Base-by-base conservation (phyloP, 2,113 vertebrate genomes). In the Seriola aureovittata region DNA sequence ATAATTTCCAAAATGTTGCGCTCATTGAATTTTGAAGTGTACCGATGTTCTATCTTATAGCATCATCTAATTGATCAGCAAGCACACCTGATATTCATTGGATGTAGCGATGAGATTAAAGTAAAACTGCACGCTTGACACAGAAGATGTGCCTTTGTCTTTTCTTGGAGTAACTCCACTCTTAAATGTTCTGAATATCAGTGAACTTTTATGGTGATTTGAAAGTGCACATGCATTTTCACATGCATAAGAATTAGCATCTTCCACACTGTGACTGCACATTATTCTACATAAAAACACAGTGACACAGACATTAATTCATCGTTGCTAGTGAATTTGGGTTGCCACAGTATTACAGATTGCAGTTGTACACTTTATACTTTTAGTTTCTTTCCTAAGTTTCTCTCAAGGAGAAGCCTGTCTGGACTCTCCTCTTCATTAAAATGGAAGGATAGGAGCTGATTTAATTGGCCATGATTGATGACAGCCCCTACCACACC, bases 391-490 rank as follows among this genome's bases (percentile, higher is more conserved):
- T 54, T 50, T 85, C 14, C 19, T 34, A 44, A 60, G 34, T 74
- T 65, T 63, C 14, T 55, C 23, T 62, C 19, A 55, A 65, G 50
- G 23, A 40, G 8, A 59, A 55, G 12, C 34, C 59, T 38, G 59
- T 44, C 50, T 50, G 66, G 50, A 58, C 32, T 48, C 8, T 13
- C 16, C 40, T 14, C 13, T 59, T 59, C 40, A 55, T 71, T 80
- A 9, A 63, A 58, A 19, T 29, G 34, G 19, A 71, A 36, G 17
- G 34, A 6, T 8, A 50, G 1, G 38, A 54, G 36, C 19, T 52
- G 17, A 50, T 83, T 82, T 82, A 73, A 77, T 69, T 73, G 68
- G 21, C 62, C 46, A 3, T 71, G 73, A 66, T 66, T 77, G 73
- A 78, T 69, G 69, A 78, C n/a, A 54, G 36, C 42, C 13, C n/a